phyloP scores from a whole-genome alignment of 2,888 invertebrate species.

The Microctonus aethiopoides region DNA sequence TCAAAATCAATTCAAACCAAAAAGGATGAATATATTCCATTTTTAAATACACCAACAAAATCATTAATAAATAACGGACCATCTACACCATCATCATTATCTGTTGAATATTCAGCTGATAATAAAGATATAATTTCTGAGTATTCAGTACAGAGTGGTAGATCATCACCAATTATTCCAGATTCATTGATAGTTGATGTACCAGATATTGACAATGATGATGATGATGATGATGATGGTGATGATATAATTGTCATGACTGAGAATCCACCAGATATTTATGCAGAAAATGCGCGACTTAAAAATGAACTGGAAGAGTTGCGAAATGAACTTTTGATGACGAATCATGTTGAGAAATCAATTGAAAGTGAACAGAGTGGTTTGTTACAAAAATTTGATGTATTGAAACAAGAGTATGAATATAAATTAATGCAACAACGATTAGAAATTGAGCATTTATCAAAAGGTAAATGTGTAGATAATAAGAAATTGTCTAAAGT shows the following conservation, averaged over 20 bases:
- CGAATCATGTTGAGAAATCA: slow-evolving; percentile 67
- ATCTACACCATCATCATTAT: slow-evolving; percentile 50
- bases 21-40: slow-evolving; percentile 52
- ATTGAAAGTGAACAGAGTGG: slow-evolving; percentile 47
- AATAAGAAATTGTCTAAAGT: slow-evolving; percentile 48
- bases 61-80: slow-evolving; percentile 35
- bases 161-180: slow-evolving; percentile 47
- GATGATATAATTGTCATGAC: slow-evolving; percentile 15
- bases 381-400: slow-evolving; percentile 37
- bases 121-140: slow-evolving; percentile 55
- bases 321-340: slow-evolving; percentile 68
- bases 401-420: slow-evolving; percentile 42
- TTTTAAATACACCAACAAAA: slow-evolving; percentile 45
- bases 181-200: slow-evolving; percentile 43
- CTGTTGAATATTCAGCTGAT: slow-evolving; percentile 52
- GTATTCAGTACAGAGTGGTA: slow-evolving; percentile 49
- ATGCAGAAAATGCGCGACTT: slow-evolving; percentile 53
- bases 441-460: slow-evolving; percentile 40
- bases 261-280: slow-evolving; percentile 24
- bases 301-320: slow-evolving; percentile 69
- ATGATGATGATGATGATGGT: slow-evolving; percentile 17
- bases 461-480: slow-evolving; percentile 37
- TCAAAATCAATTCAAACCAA: slow-evolving; percentile 10
- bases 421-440: slow-evolving; percentile 40
- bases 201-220: slow-evolving; percentile 39